A percentile compares a stretch with the other conserved stretches of the same genome.
Conservation (phyloP, 2,797 vertebrate species). For the Enteromius afrohamiltoni region DNA sequence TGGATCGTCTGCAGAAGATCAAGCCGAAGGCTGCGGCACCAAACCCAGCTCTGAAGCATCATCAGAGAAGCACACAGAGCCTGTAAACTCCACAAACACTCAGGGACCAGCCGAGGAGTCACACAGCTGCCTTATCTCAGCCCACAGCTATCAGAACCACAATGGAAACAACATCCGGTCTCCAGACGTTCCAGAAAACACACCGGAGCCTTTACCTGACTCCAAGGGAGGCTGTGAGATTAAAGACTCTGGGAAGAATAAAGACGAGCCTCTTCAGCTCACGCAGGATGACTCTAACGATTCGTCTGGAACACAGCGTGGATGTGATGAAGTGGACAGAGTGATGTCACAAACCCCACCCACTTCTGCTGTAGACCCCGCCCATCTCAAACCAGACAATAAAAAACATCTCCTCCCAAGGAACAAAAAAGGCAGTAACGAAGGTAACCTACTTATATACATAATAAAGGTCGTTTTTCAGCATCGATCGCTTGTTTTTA, state of each 20-base stretch:
- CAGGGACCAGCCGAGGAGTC: background rate
- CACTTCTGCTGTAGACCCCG: conserved; percentile 58
- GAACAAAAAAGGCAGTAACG: conserved; percentile 78
- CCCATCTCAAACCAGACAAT: conserved; percentile 54
- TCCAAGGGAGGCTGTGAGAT: conserved; percentile 43
- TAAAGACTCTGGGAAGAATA: conserved; percentile 9
- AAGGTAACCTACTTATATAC: conserved; percentile 75
- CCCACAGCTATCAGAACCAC: conserved; percentile 63
- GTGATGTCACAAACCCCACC: background rate
- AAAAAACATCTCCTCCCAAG: conserved; percentile 73
- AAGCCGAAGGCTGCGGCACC: conserved; percentile 49
- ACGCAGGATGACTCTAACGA: conserved; percentile 50
- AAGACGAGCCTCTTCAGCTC: background rate
- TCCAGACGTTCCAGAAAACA: conserved; percentile 24
- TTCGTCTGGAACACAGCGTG: background rate
- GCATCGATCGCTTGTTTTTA: background rate
- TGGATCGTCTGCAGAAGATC: conserved; percentile 51
- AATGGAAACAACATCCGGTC: conserved; percentile 56
- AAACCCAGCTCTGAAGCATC: conserved; percentile 45
- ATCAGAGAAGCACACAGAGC: background rate
- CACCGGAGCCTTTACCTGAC: background rate
- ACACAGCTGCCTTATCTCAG: conserved; percentile 56
- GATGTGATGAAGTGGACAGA: background rate
- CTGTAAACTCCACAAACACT: conserved; percentile 40
- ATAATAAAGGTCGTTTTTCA: conserved; percentile 70